Percentiles rank a stretch among this genome's conserved stretches.
Conservation (phyloP, 2,113 vertebrate genomes). For the Amphiprion ocellaris region DNA sequence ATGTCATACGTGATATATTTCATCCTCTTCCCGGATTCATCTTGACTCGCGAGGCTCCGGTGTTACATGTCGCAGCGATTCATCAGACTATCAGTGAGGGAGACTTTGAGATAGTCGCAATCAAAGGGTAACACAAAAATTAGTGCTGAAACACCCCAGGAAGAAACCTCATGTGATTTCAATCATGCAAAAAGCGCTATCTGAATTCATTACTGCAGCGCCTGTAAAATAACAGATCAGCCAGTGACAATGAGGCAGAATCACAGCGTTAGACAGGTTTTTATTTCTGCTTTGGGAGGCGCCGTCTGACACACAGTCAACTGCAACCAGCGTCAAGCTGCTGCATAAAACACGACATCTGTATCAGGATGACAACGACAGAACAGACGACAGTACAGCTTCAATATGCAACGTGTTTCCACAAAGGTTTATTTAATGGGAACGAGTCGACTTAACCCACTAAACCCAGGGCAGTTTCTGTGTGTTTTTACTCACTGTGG, state of each 20-base stretch:
- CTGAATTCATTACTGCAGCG: conserved; percentile 17
- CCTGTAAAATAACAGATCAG: not conserved
- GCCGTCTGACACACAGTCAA: too few species aligned
- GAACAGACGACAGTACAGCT: not conserved
- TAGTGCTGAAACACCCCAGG: conserved; percentile 1
- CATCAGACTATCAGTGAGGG: conserved; percentile 20
- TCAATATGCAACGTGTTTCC: not conserved
- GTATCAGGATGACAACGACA: too few species aligned
- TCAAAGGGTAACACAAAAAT: conserved; percentile 39
- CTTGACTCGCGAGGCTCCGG: conserved; percentile 20
- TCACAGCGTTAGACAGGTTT: not conserved
- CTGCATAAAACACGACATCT: too few species aligned
- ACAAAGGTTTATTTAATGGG: not conserved
- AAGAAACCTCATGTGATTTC: conserved; percentile 25
- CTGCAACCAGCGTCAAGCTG: too few species aligned
- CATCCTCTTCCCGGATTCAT: conserved; percentile 11
- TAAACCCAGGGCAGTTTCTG: too few species aligned
- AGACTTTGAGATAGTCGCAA: conserved; percentile 47
- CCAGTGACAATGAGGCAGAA: not conserved
- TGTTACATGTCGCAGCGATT: conserved; percentile 13
- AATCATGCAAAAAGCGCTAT: conserved; percentile 20
- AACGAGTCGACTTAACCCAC: not conserved
- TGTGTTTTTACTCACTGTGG: too few species aligned
- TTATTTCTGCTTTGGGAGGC: too few species aligned
- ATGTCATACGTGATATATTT: conserved; percentile 42